phyloP scores from a whole-genome alignment of 2,797 vertebrate genomes.

The Chromis chromis region DNA sequence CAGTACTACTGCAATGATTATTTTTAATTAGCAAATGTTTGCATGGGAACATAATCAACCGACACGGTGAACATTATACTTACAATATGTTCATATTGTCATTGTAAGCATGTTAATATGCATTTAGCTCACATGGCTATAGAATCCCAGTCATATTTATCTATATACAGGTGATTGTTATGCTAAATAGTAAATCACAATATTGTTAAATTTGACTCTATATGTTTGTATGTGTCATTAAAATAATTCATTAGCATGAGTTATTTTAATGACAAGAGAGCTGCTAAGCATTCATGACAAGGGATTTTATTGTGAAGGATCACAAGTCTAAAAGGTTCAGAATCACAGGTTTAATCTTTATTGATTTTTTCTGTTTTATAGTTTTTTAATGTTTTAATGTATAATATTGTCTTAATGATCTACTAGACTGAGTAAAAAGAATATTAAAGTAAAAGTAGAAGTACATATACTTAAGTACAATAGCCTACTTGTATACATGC shows the following conservation, averaged over 20 bases:
- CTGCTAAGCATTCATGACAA: background rate
- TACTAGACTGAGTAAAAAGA: too few species aligned
- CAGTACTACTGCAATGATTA: too few species aligned
- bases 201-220: too few species aligned
- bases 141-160: background rate
- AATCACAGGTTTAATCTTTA: too few species aligned
- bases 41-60: background rate
- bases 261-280: too few species aligned
- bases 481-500: background rate
- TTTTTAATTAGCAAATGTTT: background rate
- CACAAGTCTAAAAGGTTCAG: background rate
- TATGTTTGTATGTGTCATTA: too few species aligned
- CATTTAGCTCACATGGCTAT: background rate
- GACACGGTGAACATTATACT: background rate
- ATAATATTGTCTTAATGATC: background rate
- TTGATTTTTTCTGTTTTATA: too few species aligned
- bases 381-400: background rate
- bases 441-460: too few species aligned
- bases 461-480: too few species aligned
- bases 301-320: background rate
- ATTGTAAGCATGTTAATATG: background rate
- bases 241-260: too few species aligned
- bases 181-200: too few species aligned
- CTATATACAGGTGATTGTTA: too few species aligned
- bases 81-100: background rate